These are phyloP conservation scores for Ceratina calcarata DNA, from an alignment of 1,140 invertebrate genomes.

Conservation along the genomic window DNA sequence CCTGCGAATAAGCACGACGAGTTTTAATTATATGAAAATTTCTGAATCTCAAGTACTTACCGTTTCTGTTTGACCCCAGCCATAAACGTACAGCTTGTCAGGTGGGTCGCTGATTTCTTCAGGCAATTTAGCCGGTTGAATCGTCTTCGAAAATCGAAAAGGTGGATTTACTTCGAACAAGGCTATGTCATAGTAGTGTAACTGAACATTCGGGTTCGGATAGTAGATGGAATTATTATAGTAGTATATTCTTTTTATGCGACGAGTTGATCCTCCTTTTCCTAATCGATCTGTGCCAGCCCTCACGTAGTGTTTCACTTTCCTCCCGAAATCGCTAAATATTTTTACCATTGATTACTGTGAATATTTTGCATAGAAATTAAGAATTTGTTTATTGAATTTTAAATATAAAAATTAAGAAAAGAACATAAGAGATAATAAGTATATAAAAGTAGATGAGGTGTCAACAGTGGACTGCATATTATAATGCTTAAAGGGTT, in stretches of 20 bases:
- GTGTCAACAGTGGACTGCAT: too few relatives aligned
- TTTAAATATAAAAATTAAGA: too few relatives aligned
- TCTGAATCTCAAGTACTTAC: too few relatives aligned
- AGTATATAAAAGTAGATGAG: too few relatives aligned
- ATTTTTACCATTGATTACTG: neutral
- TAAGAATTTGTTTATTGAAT: too few relatives aligned
- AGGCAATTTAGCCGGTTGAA: conserved; percentile 52
- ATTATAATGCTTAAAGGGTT: too few relatives aligned
- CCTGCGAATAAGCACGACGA: conserved; percentile 17
- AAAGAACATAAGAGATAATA: too few relatives aligned
- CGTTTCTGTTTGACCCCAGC: conserved; percentile 57
- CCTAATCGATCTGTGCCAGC: conserved; percentile 42
- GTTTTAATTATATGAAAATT: too few relatives aligned
- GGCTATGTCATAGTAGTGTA: conserved; percentile 53
- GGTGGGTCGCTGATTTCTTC: conserved; percentile 12
- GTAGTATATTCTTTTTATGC: conserved; percentile 38
- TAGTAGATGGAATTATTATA: conserved; percentile 32
- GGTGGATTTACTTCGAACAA: conserved; percentile 50
- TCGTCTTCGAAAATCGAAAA: conserved; percentile 57
- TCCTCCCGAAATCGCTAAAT: conserved; percentile 16
- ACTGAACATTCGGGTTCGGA: neutral
- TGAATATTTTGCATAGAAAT: too few relatives aligned
- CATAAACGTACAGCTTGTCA: conserved; percentile 52
- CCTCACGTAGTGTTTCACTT: conserved; percentile 52
- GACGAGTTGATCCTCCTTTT: conserved; percentile 45